phyloP scores from a whole-genome alignment of 2,113 vertebrate species.

The Chauna torquata region DNA sequence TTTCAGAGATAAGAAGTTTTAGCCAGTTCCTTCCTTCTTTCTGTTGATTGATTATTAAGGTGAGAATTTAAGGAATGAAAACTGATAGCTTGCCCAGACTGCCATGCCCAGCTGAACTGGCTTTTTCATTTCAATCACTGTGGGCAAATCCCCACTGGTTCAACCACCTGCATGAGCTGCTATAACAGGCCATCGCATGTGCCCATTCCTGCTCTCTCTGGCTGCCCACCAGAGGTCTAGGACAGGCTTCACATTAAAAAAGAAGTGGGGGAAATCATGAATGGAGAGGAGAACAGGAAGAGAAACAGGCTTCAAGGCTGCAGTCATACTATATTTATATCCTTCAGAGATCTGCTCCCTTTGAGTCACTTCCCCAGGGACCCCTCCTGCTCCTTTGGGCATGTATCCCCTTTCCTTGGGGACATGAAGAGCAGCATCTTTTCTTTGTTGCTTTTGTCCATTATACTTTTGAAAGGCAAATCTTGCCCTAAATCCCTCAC shows the following conservation, averaged over 20 bases:
- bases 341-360: not conserved
- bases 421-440: not conserved
- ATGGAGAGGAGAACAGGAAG: not conserved
- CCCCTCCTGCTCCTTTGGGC: not conserved
- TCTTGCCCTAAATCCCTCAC: not conserved
- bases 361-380: not conserved
- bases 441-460: not conserved
- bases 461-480: not conserved
- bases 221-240: not conserved
- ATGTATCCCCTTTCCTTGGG: not conserved
- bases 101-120: not conserved
- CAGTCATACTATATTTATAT: not conserved
- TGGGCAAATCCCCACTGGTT: not conserved
- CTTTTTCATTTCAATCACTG: not conserved
- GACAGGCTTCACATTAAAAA: not conserved
- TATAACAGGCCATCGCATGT: not conserved
- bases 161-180: not conserved
- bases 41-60: conserved; percentile 41
- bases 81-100: not conserved
- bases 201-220: accelerated
- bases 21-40: not conserved
- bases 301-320: not conserved
- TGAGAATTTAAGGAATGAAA: conserved; percentile 29
- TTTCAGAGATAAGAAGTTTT: conserved; percentile 17
- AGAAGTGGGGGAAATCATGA: not conserved